Conservation (phyloP, 2,797 vertebrate genomes). For the Catamblyrhynchus diadema region DNA sequence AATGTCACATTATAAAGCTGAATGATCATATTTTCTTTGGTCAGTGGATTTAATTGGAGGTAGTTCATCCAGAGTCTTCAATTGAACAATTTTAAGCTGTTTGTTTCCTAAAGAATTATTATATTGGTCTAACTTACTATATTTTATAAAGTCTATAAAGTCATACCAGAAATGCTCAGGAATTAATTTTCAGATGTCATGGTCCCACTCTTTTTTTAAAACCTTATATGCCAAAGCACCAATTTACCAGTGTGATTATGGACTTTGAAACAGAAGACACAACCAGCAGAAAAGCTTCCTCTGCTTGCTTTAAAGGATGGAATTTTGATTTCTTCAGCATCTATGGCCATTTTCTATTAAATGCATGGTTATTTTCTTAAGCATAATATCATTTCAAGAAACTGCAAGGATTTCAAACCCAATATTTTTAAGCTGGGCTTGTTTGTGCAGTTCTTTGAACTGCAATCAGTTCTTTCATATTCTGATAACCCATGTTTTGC, state of each 20-base stretch:
- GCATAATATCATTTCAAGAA: background rate
- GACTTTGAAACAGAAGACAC: background rate
- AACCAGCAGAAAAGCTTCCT: background rate
- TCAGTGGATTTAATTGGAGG: background rate
- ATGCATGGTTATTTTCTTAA: background rate
- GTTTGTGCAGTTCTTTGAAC: background rate
- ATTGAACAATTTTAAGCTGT: background rate
- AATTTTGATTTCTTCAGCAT: background rate
- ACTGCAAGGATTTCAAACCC: background rate
- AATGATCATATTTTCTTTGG: background rate
- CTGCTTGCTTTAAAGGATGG: background rate
- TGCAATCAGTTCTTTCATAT: background rate
- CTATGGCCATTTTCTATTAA: background rate
- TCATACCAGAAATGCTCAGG: background rate
- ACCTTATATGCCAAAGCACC: fast-evolving
- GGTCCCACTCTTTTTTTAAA: background rate
- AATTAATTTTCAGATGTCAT: background rate
- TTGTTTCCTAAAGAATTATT: background rate
- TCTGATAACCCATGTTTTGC: background rate
- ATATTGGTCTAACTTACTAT: background rate
- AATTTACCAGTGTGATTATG: background rate
- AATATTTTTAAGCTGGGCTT: background rate
- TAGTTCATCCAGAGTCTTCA: background rate
- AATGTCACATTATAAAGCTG: background rate
- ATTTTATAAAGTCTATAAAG: background rate